Base-by-base conservation (phyloP, 30 jellyfish, hydroid and myxozoan genomes). In the Cassiopea andromeda region DNA sequence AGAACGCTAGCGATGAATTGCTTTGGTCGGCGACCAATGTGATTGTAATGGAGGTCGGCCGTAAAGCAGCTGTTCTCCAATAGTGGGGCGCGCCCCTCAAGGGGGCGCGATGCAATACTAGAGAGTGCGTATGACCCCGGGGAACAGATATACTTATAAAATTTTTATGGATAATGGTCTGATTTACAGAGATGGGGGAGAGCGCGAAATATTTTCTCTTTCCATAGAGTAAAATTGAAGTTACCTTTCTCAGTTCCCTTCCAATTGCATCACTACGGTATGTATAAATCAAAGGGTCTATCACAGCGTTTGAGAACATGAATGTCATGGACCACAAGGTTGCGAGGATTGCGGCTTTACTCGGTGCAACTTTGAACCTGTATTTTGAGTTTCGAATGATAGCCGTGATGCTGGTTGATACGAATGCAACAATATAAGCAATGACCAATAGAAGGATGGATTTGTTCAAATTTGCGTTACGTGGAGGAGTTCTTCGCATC, bases 221-320 rank as follows among this genome's bases (percentile, higher is more conserved):
- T 27, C 38, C 38, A 27, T 27, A 27, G 38, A 27, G 38, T 27
- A 27, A 27, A 27, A 27, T 27, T 27, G 38, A 27, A 27, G 38
- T 1, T 46, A 75, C 84, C 84, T 60, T 59, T 66, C 89, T 66
- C 45, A 80, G 77, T 48, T 80, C 89, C 60, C 60, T 80, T 27
- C 89, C 89, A 27, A 80, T 54, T 1, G 79, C 47, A 60, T 80
- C 89, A 44, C 89, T 58, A 4, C 89, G 89, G 46, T n/a, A 80
- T 12, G 89, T 76, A 70, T 80, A 80, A 16, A 80, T 80, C 27
- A 80, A 17, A 1, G 89, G 89, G 12, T 80, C 80, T 46, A 80
- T 18, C 59, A 80, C 46, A 17, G 81, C 38, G 43, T 80, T 80
- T 9, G 64, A 18, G 61, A 49, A 80, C 8, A 78, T 76, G 46